Conservation (phyloP, 2,113 vertebrate species). For the Azemiops feae region DNA sequence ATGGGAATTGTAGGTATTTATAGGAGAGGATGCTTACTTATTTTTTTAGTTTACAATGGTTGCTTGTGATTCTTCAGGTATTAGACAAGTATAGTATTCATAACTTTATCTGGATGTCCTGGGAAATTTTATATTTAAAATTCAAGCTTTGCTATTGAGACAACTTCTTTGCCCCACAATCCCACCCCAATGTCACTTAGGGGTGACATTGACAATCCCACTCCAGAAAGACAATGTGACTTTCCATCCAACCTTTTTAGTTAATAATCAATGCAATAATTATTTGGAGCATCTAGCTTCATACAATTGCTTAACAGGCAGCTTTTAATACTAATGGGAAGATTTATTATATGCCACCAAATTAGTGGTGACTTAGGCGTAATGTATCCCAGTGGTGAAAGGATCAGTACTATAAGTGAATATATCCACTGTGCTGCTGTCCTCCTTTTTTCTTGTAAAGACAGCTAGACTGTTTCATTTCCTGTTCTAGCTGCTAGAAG, state of each 20-base stretch:
- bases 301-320: background rate
- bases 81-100: background rate
- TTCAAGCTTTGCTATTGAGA: background rate
- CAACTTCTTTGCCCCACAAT: background rate
- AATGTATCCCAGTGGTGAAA: background rate
- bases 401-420: background rate
- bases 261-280: background rate
- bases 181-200: background rate
- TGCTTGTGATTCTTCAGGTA: background rate
- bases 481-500: constrained; percentile 23
- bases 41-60: background rate
- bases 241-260: background rate
- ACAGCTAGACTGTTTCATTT: background rate
- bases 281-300: background rate
- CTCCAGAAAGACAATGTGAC: background rate
- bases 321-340: background rate
- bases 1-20: background rate
- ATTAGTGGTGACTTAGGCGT: background rate
- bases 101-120: background rate
- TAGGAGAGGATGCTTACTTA: background rate
- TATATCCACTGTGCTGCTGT: background rate
- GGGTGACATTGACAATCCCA: background rate
- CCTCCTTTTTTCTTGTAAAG: background rate
- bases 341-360: background rate
- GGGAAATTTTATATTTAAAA: background rate